phyloP scores from a whole-genome alignment of 1,140 invertebrate genomes.

The Apis laboriosa region DNA sequence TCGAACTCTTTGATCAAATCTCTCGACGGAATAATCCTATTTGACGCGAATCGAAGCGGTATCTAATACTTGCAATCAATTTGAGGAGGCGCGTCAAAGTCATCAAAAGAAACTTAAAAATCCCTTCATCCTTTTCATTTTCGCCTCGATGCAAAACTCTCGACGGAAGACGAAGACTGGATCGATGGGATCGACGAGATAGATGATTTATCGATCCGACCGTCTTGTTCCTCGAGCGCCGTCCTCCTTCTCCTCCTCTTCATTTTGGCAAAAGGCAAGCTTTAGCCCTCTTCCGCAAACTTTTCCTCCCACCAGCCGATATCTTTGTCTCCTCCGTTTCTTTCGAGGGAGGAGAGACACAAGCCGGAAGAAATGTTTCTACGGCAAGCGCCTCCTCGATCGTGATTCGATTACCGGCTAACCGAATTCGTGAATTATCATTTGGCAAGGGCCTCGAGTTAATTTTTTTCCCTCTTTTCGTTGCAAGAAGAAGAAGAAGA shows the following conservation, averaged over 20 bases:
- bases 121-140: neutral
- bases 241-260: conserved; percentile 8
- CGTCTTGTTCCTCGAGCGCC: neutral
- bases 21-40: neutral
- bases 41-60: neutral
- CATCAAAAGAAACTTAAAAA: neutral
- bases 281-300: conserved; percentile 8
- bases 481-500: no score
- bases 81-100: conserved; percentile 19
- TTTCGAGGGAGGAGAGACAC: neutral
- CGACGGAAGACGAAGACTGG: neutral
- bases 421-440: neutral
- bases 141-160: neutral
- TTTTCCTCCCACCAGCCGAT: neutral
- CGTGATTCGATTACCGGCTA: conserved; percentile 12
- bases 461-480: no score
- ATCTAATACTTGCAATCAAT: neutral
- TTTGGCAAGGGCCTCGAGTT: neutral
- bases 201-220: conserved; percentile 31
- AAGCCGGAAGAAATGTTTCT: conserved; percentile 1
- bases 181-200: conserved; percentile 30
- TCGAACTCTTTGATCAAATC: neutral
- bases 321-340: neutral
- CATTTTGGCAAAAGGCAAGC: neutral
- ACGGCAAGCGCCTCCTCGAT: neutral